Base-by-base conservation (phyloP, 2,888 invertebrate genomes). In the Stramonita haemastoma region DNA sequence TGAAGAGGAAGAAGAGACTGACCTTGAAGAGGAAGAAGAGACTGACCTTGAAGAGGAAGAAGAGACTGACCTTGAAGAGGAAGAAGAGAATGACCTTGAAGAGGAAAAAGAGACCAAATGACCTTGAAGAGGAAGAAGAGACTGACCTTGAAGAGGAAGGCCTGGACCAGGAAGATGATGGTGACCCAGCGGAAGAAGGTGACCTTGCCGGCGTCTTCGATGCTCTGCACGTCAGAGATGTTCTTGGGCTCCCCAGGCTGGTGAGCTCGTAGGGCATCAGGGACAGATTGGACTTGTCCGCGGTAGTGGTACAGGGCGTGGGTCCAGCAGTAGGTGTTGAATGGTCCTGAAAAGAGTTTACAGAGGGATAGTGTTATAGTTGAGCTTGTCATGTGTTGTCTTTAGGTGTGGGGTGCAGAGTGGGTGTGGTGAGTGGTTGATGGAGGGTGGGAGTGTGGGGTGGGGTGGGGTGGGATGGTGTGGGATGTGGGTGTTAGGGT, bases 161-260 rank as follows among this genome's bases (percentile, higher is more conserved):
- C 91, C 90, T 91, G 91, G 36, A 84, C 60, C 0, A 91, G 15
- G 83, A 91, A 91, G 26, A 90, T 36, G 60, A 91, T 87, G 19
- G 91, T 91, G 89, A 91, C 90, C 91, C 91, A 91, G 32, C 91
- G 36, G 84, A 90, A 91, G 83, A 90, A 90, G 66, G 90, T 90
- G 77, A 91, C 89, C 81, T 90, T 84, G 11, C 89, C 90, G 0
- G 88, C 5, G 22, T 89, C 87, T 4, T 79, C 86, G 13, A n/a
- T 22, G 32, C 15, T 34, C 60, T 70, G 15, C 22, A 26, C 34
- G 17, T 17, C 26, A 15, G 15, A 36, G 11, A 60, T 32, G 32
- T 88, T 36, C 0, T 32, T 4, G 8, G 66, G 17, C 36, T 79
- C 87, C 13, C 87, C 15, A 81, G 34, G 36, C 77, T 22, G 29